Evolutionary conservation across 2,888 invertebrate species (phyloP).

Genomic region (Tenthredo notha): DNA sequence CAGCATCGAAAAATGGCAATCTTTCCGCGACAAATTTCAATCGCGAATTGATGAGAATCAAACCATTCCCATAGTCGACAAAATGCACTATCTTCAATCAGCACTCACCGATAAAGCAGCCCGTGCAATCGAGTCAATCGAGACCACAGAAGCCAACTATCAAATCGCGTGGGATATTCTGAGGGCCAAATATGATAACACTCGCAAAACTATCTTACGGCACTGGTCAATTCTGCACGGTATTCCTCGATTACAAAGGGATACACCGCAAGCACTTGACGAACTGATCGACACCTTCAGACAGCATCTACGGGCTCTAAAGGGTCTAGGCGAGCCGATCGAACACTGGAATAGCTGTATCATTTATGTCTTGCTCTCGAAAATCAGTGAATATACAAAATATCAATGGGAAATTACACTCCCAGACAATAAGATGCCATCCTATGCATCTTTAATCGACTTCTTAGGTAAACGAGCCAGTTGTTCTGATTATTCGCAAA

Average conservation of each 20-base stretch:
- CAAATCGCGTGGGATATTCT: conserved; percentile 55
- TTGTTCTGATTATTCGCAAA: conserved; percentile 46
- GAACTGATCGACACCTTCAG: conserved; percentile 54
- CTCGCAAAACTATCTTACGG: neutral
- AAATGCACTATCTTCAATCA: conserved; percentile 55
- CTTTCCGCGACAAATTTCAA: conserved; percentile 57
- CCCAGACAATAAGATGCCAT: conserved; percentile 48
- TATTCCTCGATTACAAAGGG: conserved; percentile 15
- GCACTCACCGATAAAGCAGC: conserved; percentile 53
- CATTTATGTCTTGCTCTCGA: conserved; percentile 16
- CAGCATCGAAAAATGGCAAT: conserved; percentile 51
- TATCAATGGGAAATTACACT: conserved; percentile 57
- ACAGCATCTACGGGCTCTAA: conserved; percentile 51
- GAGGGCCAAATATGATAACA: conserved; percentile 53
- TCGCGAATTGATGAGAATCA: conserved; percentile 55
- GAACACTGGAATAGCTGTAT: conserved; percentile 34
- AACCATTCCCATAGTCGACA: conserved; percentile 45
- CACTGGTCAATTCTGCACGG: neutral
- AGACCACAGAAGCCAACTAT: conserved; percentile 55
- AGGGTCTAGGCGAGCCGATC: conserved; percentile 42
- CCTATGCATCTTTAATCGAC: conserved; percentile 45
- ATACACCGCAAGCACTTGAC: conserved; percentile 48
- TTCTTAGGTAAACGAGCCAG: conserved; percentile 53
- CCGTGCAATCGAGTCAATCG: conserved; percentile 54
- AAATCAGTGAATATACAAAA: conserved; percentile 38